Conservation (phyloP, 2,888 invertebrate species). For the Unio delphinus region DNA sequence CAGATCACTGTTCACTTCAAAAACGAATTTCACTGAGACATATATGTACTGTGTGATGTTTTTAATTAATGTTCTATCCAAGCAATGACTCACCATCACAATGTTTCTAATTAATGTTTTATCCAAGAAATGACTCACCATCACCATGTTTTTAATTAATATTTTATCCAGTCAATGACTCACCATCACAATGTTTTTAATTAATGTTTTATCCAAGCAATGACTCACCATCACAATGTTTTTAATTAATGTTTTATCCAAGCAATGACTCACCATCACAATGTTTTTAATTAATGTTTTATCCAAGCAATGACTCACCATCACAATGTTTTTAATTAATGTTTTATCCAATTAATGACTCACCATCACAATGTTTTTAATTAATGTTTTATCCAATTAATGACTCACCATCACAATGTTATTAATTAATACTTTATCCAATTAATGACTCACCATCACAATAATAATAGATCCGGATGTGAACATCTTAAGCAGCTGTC, state of each 20-base stretch:
- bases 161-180: conserved; percentile 11
- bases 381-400: background rate
- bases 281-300: conserved; percentile 12
- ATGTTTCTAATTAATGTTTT: conserved; percentile 11
- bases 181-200: conserved; percentile 55
- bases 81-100: conserved; percentile 54
- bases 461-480: conserved; percentile 60
- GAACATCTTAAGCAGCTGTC: conserved; percentile 59
- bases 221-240: conserved; percentile 58
- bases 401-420: conserved; percentile 57
- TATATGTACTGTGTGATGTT: too few relatives aligned
- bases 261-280: conserved; percentile 54
- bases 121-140: conserved; percentile 49
- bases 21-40: too few relatives aligned
- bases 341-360: conserved; percentile 11
- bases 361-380: conserved; percentile 55
- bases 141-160: conserved; percentile 20
- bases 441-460: conserved; percentile 54
- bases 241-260: background rate
- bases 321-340: conserved; percentile 31
- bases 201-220: background rate
- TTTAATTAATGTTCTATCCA: background rate
- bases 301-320: conserved; percentile 49
- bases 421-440: background rate
- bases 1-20: too few relatives aligned